Base-by-base conservation (phyloP, 53 echinoderm and acorn worm genomes). In the Henricia sp. region DNA sequence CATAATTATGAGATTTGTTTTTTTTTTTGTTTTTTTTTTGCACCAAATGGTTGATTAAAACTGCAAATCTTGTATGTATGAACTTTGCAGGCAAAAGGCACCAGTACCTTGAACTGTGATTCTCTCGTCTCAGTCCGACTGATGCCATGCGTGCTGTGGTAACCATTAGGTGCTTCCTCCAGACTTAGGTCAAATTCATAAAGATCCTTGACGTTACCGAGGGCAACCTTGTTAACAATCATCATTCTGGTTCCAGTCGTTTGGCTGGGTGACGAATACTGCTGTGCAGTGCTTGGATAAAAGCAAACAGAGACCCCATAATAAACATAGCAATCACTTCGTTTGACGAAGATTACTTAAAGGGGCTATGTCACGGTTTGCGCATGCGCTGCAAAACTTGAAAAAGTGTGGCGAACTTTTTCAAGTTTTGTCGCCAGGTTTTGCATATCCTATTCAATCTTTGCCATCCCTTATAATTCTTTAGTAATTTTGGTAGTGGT, bases 131-230 rank as follows among this genome's bases (percentile, higher is more conserved):
- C 53, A 3, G 63, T 53, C 5, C 85, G 82, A 52, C 62, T 72
- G 26, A 94, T 89, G 0, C 91, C 94, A 57, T 91, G 94, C 29
- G 86, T 82, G 65, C 94, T 94, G 55, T 91, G 58, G 40, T 72
- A 89, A 42, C 94, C 91, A 9, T 86, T 70, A 0, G 94, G 94
- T 10, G 94, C 85, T 29, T 77, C 41, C 34, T 88, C 75, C 0
- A 94, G 32, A 16, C 70, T 85, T 34, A 77, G 39, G 52, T 91
- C 70, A 52, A 89, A 74, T 42, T 52, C 32, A 25, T 56, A 83
- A 62, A 94, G 53, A 16, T 91, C 91, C 55, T 83, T 85, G 36
- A 65, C 68, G 42, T 91, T 85, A 12, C 94, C 94, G 32, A 94
- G 77, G 13, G 91, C 94, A 39, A 94, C 94, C 26, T 85, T 86